These are phyloP conservation scores for Danionella cerebrum DNA, from an alignment of 2,113 vertebrate genomes.

Conservation along the genomic window DNA sequence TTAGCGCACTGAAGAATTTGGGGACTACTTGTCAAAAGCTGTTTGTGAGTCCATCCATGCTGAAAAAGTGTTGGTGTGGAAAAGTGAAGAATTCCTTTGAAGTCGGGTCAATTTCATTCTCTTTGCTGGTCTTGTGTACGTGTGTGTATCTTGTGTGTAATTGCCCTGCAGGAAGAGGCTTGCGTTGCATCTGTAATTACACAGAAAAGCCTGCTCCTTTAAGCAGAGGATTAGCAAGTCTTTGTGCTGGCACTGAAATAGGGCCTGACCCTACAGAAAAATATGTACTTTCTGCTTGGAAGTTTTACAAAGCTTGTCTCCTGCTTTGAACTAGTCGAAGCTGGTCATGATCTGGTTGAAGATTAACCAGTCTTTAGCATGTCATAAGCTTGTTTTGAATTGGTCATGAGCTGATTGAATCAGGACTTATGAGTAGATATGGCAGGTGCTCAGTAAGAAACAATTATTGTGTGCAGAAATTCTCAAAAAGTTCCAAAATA, in stretches of 20 bases:
- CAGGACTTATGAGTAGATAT: too few species aligned
- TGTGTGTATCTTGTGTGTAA: slow-evolving; percentile 31
- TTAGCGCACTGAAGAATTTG: slow-evolving; percentile 78
- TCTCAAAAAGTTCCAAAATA: too few species aligned
- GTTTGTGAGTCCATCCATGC: slow-evolving; percentile 30
- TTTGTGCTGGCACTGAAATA: slow-evolving; percentile 39
- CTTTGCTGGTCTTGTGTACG: slow-evolving; percentile 21
- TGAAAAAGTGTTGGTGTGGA: neutral
- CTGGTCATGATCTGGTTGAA: too few species aligned
- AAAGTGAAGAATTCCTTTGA: slow-evolving; percentile 42
- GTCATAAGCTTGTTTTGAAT: too few species aligned
- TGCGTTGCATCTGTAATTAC: slow-evolving; percentile 48
- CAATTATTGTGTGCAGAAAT: too few species aligned
- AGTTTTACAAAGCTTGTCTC: too few species aligned
- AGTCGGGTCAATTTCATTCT: slow-evolving; percentile 29
- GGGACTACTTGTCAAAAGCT: slow-evolving; percentile 79
- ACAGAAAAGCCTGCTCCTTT: slow-evolving; percentile 44
- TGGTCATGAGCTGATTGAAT: too few species aligned
- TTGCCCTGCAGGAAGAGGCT: slow-evolving; percentile 40
- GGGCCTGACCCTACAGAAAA: too few species aligned
- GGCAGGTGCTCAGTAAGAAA: too few species aligned
- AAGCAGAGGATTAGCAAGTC: slow-evolving; percentile 43
- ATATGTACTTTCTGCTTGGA: too few species aligned
- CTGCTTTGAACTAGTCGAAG: too few species aligned
- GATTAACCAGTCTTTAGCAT: too few species aligned